Evolutionary conservation across 2,888 invertebrate species (phyloP).

Genomic region (Lypha dubia): DNA sequence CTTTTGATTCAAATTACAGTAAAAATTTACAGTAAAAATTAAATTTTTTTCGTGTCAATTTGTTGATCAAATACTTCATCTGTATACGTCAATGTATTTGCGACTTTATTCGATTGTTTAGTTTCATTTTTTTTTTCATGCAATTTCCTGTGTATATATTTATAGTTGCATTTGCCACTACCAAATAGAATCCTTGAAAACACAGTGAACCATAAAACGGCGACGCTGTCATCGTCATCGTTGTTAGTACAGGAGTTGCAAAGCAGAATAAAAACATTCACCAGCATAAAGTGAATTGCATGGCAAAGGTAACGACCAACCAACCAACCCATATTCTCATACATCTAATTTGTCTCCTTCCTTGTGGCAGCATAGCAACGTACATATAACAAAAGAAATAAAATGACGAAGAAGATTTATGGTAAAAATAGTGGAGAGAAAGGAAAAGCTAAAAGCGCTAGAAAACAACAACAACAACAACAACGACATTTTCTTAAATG

Average conservation of each 20-base stretch:
- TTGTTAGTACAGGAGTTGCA: slow-evolving; percentile 25
- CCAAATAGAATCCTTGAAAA: slow-evolving; percentile 69
- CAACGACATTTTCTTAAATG: slow-evolving; percentile 63
- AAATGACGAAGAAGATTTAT: neutral
- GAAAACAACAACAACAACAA: slow-evolving; percentile 25
- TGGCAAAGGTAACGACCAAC: slow-evolving; percentile 23
- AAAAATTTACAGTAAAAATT: too few relatives aligned
- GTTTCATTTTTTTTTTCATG: slow-evolving; percentile 13
- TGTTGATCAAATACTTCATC: neutral
- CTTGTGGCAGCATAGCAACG: neutral
- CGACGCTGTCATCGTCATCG: slow-evolving; percentile 46
- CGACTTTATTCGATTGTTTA: slow-evolving; percentile 27
- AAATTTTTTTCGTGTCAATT: too few relatives aligned
- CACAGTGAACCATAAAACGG: slow-evolving; percentile 69
- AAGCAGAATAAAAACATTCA: slow-evolving; percentile 24
- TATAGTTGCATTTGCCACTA: slow-evolving; percentile 13
- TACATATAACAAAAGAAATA: slow-evolving; percentile 7
- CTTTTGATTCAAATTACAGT: too few relatives aligned
- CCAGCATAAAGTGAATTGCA: slow-evolving; percentile 13
- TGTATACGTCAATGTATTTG: slow-evolving; percentile 22
- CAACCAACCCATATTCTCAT: neutral
- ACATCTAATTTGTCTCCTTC: slow-evolving; percentile 34
- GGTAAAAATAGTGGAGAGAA: neutral
- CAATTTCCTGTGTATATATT: slow-evolving; percentile 37
- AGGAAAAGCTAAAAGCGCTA: slow-evolving; percentile 14